These are phyloP conservation scores for Cheilosia variabilis DNA, from an alignment of 2,888 invertebrate species.

Conservation along the genomic window DNA sequence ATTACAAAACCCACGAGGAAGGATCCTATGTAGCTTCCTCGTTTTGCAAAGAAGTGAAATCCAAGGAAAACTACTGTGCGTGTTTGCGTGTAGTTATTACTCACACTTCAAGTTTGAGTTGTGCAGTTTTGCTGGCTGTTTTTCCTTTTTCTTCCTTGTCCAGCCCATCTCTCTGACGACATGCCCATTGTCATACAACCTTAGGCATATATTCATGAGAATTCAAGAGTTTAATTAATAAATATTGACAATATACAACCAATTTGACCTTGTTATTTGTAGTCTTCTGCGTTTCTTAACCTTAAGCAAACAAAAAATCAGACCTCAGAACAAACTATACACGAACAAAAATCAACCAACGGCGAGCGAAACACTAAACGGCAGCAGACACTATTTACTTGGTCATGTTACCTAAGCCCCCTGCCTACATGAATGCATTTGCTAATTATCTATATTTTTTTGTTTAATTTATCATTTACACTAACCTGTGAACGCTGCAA, in stretches of 20 bases:
- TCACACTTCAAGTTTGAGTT: background rate
- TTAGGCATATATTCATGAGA: background rate
- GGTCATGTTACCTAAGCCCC: constrained; percentile 19
- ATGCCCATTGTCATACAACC: background rate
- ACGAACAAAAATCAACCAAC: constrained; percentile 2
- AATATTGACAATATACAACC: constrained; percentile 24
- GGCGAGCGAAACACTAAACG: background rate
- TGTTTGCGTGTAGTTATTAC: background rate
- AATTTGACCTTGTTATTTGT: constrained; percentile 58
- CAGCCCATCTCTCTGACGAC: too few relatives aligned
- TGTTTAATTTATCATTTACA: constrained; percentile 5
- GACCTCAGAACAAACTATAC: background rate
- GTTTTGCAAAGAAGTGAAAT: background rate
- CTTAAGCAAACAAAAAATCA: constrained; percentile 30
- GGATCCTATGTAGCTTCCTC: background rate
- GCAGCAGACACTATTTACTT: constrained; percentile 1
- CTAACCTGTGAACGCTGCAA: constrained; percentile 59
- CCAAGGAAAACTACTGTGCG: background rate
- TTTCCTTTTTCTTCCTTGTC: too few relatives aligned
- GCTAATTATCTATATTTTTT: background rate
- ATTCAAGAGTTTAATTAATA: constrained; percentile 33
- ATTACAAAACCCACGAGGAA: background rate
- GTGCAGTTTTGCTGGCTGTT: too few relatives aligned
- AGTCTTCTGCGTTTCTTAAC: constrained; percentile 44
- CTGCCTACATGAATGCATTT: constrained; percentile 24